These are phyloP conservation scores for Panagrolaimus sp. DNA, from an alignment of 1,140 invertebrate species.

Conservation along the genomic window DNA sequence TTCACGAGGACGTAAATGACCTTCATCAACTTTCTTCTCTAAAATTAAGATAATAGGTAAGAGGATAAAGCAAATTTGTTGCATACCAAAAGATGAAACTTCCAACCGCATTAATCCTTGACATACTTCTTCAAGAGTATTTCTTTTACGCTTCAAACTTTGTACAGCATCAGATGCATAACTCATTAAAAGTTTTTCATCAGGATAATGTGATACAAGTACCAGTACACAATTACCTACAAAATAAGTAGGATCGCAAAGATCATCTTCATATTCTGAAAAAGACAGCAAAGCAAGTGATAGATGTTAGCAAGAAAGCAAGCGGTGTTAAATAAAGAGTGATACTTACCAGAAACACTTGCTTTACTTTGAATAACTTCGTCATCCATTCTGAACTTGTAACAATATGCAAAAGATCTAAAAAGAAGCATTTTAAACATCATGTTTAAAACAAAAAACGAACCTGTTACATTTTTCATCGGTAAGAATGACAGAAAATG, in stretches of 20 bases:
- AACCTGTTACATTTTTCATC: not conserved
- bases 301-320: not conserved
- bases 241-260: not conserved
- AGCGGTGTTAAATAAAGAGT: not conserved
- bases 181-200: not conserved
- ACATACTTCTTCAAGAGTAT: not conserved
- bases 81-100: no score
- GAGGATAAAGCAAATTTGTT: no score
- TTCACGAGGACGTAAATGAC: not conserved
- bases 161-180: not conserved
- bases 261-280: not conserved
- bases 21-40: not conserved
- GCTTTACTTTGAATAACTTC: not conserved
- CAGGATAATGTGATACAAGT: not conserved
- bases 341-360: not conserved
- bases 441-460: no score
- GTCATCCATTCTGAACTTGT: not conserved
- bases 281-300: not conserved
- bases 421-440: no score
- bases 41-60: no score
- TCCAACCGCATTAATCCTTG: no score
- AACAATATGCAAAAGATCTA: not conserved
- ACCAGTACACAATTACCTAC: not conserved
- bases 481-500: not conserved
- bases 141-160: not conserved